Evolutionary conservation across 2,888 invertebrate genomes (phyloP), one percentile per base, ranked within the genome.

Genomic region (Melangyna quadrimaculata): DNA sequence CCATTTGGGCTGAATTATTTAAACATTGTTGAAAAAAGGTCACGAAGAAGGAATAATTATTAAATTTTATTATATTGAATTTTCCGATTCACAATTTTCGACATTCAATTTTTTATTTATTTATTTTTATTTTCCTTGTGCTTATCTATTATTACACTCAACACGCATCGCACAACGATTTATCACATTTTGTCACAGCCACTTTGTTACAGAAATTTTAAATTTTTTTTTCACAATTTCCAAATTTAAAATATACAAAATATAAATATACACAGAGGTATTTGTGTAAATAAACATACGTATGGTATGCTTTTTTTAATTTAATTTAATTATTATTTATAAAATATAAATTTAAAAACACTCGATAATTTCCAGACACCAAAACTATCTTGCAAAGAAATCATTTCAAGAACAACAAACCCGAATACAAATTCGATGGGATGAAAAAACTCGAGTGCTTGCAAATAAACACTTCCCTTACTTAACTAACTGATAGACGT

Each of bases 1-100:
- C 90, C 91, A 90, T 90, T 90, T 88, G 90, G 88, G 40, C 51
- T 17, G 61, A 63, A 65, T 59, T 65, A 67, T 27, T 51, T 51
- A n/a, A n/a, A n/a, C n/a, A n/a, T n/a, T n/a, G n/a, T n/a, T n/a
- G n/a, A n/a, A n/a, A n/a, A n/a, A n/a, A n/a, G n/a, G n/a, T n/a
- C n/a, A n/a, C n/a, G n/a, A n/a, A n/a, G n/a, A n/a, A n/a, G n/a
- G n/a, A n/a, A n/a, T 63, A 78, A 77, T 59, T 43, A 71, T 48
- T 73, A 19, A 43, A 37, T 43, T 40, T 12, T 32, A 22, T 22
- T 67, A 12, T 48, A 17, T 35, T 53, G 9, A 35, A 67, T 29
- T 32, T 55, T 27, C 14, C n/a, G 9, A 19, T 8, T 37, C 35
- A 37, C 48, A 22, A 61, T 53, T 67, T 80, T 69, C 10, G 19